Evolutionary conservation across 2,113 vertebrate species (phyloP).

Genomic region (Uropsilus gracilis): DNA sequence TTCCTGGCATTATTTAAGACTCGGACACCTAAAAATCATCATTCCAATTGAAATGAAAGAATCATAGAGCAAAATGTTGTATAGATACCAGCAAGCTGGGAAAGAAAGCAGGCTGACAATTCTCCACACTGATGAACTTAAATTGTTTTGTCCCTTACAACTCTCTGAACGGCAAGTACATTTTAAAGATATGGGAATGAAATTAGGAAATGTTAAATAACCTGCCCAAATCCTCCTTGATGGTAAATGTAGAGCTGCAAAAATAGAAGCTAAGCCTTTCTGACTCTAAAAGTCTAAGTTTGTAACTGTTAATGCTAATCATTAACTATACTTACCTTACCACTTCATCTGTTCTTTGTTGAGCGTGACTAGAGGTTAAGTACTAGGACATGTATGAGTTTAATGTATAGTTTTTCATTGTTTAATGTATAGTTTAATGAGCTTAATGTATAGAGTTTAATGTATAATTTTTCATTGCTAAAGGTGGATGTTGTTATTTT

Average conservation of each 20-base stretch:
- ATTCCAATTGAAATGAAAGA: not conserved
- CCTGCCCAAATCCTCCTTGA: not conserved
- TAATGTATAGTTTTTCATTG: not conserved
- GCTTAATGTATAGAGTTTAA: not conserved
- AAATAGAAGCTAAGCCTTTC: not conserved
- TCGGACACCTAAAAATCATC: slow-evolving; percentile 16
- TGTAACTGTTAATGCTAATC: slow-evolving; percentile 58
- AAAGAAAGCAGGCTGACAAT: not conserved
- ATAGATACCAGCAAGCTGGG: not conserved
- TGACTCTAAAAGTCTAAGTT: slow-evolving; percentile 41
- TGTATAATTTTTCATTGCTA: not conserved
- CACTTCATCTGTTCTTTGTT: not conserved
- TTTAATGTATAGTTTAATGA: too few species aligned
- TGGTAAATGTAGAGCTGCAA: not conserved
- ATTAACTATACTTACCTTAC: slow-evolving; percentile 48
- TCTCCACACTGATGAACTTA: not conserved
- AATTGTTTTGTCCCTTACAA: not conserved
- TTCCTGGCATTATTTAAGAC: not conserved
- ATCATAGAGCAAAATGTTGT: not conserved
- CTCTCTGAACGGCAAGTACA: not conserved
- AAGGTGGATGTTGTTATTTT: not conserved
- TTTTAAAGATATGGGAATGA: slow-evolving; percentile 9
- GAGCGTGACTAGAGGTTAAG: not conserved
- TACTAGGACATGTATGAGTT: not conserved
- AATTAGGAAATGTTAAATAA: not conserved